A percentile compares a stretch with the other conserved stretches of the same genome.
These are phyloP conservation scores for Cryptus armator DNA, from an alignment of 2,888 invertebrate genomes.

Conservation along the genomic window DNA sequence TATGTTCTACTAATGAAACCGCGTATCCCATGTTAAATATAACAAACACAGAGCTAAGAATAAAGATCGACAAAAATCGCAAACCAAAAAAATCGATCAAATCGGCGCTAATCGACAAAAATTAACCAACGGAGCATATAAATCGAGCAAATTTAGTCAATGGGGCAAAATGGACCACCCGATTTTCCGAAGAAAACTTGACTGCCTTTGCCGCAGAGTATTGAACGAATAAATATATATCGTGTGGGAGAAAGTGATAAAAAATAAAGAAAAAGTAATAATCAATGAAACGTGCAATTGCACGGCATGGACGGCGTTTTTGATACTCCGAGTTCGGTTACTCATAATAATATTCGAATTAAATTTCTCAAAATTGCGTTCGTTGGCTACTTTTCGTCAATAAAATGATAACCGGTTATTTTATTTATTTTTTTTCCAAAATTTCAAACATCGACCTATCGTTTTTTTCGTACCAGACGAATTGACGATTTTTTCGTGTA, in stretches of 20 bases:
- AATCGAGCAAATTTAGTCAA: no score
- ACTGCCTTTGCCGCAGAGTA: background rate
- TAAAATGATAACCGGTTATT: background rate
- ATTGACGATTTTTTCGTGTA: constrained; percentile 37
- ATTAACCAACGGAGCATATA: no score
- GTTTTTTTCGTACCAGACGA: constrained; percentile 55
- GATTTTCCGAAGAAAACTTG: background rate
- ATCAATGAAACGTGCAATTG: background rate
- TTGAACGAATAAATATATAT: background rate
- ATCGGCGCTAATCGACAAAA: no score
- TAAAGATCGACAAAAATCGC: no score
- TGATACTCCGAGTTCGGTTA: background rate
- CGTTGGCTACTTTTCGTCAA: background rate
- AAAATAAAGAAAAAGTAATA: background rate
- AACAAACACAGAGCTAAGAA: no score
- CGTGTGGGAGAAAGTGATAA: no score
- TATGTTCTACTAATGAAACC: no score
- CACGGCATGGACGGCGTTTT: background rate
- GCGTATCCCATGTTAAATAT: no score
- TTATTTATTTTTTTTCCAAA: background rate
- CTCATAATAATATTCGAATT: background rate
- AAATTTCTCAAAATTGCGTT: background rate
- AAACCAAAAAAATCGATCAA: no score
- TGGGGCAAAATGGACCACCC: background rate
- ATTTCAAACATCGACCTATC: background rate